Conservation (phyloP, 2,888 invertebrate species). For the Apodemia zela region DNA sequence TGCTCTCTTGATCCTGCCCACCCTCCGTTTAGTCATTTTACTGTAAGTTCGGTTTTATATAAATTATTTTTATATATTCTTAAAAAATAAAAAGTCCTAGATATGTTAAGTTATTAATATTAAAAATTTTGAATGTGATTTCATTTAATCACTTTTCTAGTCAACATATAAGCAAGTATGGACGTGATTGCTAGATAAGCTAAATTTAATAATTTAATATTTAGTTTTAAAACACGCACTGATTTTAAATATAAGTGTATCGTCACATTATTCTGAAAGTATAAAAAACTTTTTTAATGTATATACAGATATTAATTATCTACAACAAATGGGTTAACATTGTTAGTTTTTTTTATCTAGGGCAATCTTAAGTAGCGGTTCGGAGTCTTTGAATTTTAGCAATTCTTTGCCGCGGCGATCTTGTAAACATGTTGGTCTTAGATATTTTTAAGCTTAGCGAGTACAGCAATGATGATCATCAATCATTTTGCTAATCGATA, state of each 20-base stretch:
- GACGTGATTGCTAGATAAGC: conserved; percentile 2
- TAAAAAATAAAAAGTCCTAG: not conserved
- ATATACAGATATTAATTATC: not conserved
- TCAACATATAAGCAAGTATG: not conserved
- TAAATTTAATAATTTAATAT: not conserved
- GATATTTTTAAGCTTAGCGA: not conserved
- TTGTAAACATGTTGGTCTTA: not conserved
- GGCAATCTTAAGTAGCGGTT: no score
- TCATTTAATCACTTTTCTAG: not conserved
- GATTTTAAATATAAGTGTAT: not conserved
- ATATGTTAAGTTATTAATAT: not conserved
- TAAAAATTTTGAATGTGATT: not conserved
- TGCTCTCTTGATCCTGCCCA: conserved; percentile 48
- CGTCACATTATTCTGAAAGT: conserved; percentile 4
- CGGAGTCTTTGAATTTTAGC: not conserved
- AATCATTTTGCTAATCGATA: no score
- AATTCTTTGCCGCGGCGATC: no score
- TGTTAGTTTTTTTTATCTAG: not conserved
- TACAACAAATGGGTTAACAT: not conserved
- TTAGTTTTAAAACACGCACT: conserved; percentile 6
- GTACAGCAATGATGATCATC: not conserved
- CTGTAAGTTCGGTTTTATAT: conserved; percentile 2
- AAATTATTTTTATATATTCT: conserved; percentile 7
- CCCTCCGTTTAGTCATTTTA: conserved; percentile 48
- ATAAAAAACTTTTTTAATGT: not conserved